Evolutionary conservation across 2,113 vertebrate genomes (phyloP).

Genomic region (Petrocephalus zakoni): DNA sequence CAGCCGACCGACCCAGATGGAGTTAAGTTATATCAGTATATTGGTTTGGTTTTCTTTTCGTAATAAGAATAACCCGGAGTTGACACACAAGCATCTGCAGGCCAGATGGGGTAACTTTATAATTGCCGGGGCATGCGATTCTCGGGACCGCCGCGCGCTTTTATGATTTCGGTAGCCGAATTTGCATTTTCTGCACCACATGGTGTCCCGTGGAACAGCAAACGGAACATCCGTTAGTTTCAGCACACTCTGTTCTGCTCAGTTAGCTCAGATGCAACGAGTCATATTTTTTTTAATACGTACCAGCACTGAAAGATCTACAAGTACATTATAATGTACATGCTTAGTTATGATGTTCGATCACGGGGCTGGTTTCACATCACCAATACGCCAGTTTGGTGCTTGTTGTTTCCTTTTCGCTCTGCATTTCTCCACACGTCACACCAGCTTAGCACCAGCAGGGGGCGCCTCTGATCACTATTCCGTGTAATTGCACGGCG

Average conservation of each 20-base stretch:
- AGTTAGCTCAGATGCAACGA: not conserved
- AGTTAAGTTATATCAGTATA: not conserved
- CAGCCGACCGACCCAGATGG: not conserved
- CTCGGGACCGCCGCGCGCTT: not conserved
- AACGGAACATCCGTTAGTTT: not conserved
- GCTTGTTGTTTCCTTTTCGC: not conserved
- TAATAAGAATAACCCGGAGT: not conserved
- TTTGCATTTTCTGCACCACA: constrained; percentile 1
- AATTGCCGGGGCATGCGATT: not conserved
- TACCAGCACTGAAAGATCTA: not conserved
- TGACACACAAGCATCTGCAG: constrained; percentile 29
- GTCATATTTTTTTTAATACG: not conserved
- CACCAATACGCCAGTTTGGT: not conserved
- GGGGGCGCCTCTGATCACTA: not conserved
- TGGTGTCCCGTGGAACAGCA: not conserved
- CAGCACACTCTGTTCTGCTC: not conserved
- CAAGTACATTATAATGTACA: not conserved
- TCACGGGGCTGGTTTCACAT: not conserved
- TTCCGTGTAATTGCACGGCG: not conserved
- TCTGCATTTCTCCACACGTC: not conserved
- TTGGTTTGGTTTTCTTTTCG: not conserved
- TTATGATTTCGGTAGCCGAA: not conserved
- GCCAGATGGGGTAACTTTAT: not conserved
- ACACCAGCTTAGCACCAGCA: not conserved
- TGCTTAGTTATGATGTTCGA: not conserved